phyloP scores from a whole-genome alignment of 2,888 invertebrate species.

The Boloria selene region DNA sequence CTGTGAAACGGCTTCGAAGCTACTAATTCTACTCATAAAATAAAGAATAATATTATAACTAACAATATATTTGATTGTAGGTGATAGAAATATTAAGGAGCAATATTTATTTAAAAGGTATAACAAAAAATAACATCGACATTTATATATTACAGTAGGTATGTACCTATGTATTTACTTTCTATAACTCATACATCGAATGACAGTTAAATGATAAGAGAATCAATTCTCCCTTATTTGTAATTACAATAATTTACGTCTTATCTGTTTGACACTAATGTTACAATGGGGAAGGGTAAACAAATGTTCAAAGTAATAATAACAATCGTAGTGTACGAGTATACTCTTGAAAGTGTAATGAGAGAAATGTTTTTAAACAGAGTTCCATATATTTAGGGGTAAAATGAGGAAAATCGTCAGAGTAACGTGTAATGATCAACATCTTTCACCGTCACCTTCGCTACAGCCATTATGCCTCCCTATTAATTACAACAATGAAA shows the following conservation, averaged over 20 bases:
- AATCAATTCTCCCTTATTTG: conserved; percentile 20
- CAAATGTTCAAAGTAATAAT: conserved; percentile 6
- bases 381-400: conserved; percentile 13
- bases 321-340: not conserved
- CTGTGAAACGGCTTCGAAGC: too few species aligned
- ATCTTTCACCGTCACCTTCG: conserved; percentile 59
- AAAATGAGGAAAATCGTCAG: conserved; percentile 47
- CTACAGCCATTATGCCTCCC: conserved; percentile 56
- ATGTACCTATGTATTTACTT: not conserved
- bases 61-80: too few species aligned
- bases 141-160: not conserved
- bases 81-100: too few species aligned
- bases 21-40: too few species aligned
- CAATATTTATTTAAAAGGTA: too few species aligned
- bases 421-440: conserved; percentile 71
- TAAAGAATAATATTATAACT: too few species aligned
- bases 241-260: conserved; percentile 20
- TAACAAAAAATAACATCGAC: too few species aligned
- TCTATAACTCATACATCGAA: conserved; percentile 1
- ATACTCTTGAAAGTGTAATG: conserved; percentile 12
- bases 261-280: conserved; percentile 25
- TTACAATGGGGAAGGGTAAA: conserved; percentile 10
- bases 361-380: conserved; percentile 13
- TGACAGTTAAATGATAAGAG: conserved; percentile 7
- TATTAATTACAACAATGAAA: conserved; percentile 71